Conservation (phyloP, 2,797 vertebrate species). For the Anisognathus igniventris region DNA sequence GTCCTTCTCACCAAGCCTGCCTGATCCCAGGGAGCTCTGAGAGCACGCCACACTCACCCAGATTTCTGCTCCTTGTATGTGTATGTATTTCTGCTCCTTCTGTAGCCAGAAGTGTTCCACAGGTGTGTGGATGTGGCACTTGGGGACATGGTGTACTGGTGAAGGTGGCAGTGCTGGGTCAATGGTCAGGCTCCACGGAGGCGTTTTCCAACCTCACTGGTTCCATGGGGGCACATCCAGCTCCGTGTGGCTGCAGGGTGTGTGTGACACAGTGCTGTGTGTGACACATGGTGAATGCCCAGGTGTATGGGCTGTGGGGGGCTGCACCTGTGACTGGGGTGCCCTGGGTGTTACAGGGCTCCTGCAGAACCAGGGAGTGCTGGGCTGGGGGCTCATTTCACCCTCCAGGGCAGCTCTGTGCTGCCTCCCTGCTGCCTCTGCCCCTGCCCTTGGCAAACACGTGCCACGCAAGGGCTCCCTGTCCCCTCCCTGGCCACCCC, state of each 20-base stretch:
- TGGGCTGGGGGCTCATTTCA: neutral
- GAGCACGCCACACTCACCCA: neutral
- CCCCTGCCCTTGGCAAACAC: neutral
- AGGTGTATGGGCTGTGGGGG: accelerated
- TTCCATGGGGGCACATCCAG: neutral
- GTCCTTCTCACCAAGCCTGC: neutral
- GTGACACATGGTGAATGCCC: too few species aligned
- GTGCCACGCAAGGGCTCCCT: neutral
- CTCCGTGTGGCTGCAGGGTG: neutral
- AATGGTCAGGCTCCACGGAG: accelerated
- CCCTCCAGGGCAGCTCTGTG: neutral
- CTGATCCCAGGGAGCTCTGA: neutral
- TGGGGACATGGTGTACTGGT: neutral
- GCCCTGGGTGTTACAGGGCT: neutral
- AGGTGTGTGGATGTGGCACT: neutral
- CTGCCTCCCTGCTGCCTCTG: neutral
- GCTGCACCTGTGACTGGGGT: neutral
- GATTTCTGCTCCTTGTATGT: neutral
- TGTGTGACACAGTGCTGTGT: neutral
- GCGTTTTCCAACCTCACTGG: neutral
- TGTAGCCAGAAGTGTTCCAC: too few species aligned
- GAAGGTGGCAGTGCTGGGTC: neutral
- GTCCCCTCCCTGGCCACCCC: neutral
- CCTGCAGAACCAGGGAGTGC: neutral
- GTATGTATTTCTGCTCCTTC: too few species aligned